Evolutionary conservation across 2,113 vertebrate genomes (phyloP).

Genomic region (Ellobius talpinus): DNA sequence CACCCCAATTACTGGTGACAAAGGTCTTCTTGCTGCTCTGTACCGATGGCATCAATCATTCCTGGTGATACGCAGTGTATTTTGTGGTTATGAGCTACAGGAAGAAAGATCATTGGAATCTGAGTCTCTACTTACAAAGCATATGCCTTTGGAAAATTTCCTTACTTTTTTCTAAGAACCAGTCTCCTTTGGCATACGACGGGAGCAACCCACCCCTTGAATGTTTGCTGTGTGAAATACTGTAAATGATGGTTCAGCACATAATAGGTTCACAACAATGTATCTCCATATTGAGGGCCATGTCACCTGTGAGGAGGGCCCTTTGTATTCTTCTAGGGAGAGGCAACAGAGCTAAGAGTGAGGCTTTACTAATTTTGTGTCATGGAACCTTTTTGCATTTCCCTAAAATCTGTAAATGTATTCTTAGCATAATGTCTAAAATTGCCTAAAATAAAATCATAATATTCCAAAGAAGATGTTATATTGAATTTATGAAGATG

Average conservation of each 20-base stretch:
- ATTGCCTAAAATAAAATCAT: not conserved
- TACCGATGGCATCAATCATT: not conserved
- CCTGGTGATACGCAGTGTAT: not conserved
- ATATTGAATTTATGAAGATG: not conserved
- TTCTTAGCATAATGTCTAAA: not conserved
- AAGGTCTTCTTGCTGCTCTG: not conserved
- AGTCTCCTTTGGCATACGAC: not conserved
- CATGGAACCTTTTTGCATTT: not conserved
- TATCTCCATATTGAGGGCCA: not conserved
- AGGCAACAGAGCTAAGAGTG: not conserved
- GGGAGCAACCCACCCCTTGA: not conserved
- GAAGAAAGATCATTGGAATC: not conserved
- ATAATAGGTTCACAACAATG: not conserved
- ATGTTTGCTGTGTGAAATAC: not conserved
- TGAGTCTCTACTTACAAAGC: not conserved
- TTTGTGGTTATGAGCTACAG: not conserved
- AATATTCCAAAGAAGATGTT: constrained; percentile 3
- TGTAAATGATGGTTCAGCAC: not conserved
- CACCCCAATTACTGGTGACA: not conserved
- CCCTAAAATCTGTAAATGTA: not conserved
- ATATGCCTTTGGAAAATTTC: not conserved
- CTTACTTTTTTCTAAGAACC: not conserved
- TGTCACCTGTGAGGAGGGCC: not conserved
- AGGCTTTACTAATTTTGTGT: not conserved
- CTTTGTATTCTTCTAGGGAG: not conserved